Evolutionary conservation across 2,113 vertebrate genomes (phyloP).

Genomic region (Aplodontia rufa): DNA sequence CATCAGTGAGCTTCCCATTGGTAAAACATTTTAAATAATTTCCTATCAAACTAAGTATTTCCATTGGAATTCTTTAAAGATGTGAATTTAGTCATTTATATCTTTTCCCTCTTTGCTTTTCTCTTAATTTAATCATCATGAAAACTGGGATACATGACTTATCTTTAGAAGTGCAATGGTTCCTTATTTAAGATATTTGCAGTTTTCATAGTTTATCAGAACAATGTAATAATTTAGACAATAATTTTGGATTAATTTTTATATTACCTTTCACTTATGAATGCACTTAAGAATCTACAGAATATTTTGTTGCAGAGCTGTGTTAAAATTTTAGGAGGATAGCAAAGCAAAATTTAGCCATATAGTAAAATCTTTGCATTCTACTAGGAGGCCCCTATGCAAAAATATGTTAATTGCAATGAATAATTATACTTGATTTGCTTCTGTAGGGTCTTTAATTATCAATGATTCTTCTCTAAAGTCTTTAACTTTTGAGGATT

Average conservation of each 20-base stretch:
- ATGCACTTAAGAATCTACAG: not conserved
- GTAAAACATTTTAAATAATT: not conserved
- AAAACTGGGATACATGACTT: not conserved
- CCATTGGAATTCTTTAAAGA: not conserved
- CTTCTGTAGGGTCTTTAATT: not conserved
- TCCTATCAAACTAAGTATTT: not conserved
- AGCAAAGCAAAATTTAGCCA: not conserved
- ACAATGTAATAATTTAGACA: not conserved
- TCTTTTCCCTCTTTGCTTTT: not conserved
- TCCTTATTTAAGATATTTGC: not conserved
- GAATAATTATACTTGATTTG: not conserved
- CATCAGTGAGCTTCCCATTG: not conserved
- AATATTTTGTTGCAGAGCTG: not conserved
- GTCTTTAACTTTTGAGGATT: not conserved
- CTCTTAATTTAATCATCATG: not conserved
- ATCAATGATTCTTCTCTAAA: not conserved
- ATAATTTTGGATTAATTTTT: not conserved
- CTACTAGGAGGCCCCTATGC: not conserved
- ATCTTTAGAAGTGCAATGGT: not conserved
- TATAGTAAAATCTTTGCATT: not conserved
- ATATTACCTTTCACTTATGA: not conserved
- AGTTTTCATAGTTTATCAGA: not conserved
- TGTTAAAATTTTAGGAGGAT: not conserved
- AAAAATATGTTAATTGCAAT: not conserved
- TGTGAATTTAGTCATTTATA: not conserved